Conservation (phyloP, 2,113 vertebrate species). For the Prolemur simus region DNA sequence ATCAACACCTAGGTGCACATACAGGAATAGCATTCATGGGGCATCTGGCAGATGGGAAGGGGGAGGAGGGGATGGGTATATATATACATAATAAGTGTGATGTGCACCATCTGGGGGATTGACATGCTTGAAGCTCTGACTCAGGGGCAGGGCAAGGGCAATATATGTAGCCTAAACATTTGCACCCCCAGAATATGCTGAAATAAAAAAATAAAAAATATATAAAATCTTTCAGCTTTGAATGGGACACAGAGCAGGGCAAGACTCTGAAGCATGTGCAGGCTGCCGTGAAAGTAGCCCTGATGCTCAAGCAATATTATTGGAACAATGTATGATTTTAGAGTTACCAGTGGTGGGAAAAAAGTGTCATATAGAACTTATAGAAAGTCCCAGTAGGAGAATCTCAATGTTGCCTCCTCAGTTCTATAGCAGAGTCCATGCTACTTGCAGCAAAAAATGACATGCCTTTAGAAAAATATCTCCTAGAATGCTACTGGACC, state of each 20-base stretch:
- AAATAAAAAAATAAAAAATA: too few relatives aligned
- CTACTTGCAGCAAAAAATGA: neutral
- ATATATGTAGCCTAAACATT: too few relatives aligned
- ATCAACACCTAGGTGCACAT: too few relatives aligned
- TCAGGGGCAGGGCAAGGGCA: too few relatives aligned
- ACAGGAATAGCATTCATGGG: too few relatives aligned
- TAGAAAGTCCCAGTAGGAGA: neutral
- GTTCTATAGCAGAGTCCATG: neutral
- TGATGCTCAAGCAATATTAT: neutral
- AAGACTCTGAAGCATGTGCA: neutral
- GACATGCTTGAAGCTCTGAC: too few relatives aligned
- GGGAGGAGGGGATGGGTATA: too few relatives aligned
- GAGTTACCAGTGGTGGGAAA: neutral
- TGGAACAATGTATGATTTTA: neutral
- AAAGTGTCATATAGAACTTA: neutral
- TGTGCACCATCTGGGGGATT: too few relatives aligned
- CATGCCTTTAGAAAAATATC: neutral
- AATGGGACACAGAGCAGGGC: neutral
- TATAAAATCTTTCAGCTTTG: neutral
- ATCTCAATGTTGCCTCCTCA: accelerated
- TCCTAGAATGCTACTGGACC: neutral
- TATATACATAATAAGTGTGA: too few relatives aligned
- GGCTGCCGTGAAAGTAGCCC: neutral
- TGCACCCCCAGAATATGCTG: too few relatives aligned
- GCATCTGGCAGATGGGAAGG: too few relatives aligned